These are phyloP conservation scores for Carassius gibelio DNA, from an alignment of 2,113 vertebrate species.

Conservation along the genomic window DNA sequence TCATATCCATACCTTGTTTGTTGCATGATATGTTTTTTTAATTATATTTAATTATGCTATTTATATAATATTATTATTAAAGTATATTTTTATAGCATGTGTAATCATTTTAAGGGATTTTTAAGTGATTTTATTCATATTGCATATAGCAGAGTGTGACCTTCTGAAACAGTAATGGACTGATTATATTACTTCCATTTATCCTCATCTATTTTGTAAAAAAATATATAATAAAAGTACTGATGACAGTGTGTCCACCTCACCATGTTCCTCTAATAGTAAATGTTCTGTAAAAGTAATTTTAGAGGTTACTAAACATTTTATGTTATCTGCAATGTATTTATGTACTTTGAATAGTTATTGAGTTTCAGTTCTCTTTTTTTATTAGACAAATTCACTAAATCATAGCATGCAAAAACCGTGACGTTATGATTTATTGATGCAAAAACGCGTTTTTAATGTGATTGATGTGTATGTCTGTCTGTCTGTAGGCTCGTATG, in stretches of 20 bases:
- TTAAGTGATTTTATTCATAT: not conserved
- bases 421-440: not conserved
- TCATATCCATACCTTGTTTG: not conserved
- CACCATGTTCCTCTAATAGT: too few species aligned
- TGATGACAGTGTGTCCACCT: not conserved
- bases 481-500: constrained; percentile 64
- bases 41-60: not conserved
- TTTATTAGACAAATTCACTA: not conserved
- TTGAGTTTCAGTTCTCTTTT: not conserved
- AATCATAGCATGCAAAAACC: not conserved
- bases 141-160: not conserved
- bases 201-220: not conserved
- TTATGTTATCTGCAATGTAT: too few species aligned
- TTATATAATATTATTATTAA: too few species aligned
- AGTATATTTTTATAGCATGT: too few species aligned
- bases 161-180: not conserved
- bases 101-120: too few species aligned
- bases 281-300: too few species aligned
- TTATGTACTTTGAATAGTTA: not conserved
- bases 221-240: not conserved
- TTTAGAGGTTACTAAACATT: not conserved
- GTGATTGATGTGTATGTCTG: not conserved
- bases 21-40: not conserved
- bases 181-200: not conserved
- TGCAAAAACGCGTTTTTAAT: not conserved